phyloP scores from a whole-genome alignment of 2,888 invertebrate species.

The Napeogenes sylphis region DNA sequence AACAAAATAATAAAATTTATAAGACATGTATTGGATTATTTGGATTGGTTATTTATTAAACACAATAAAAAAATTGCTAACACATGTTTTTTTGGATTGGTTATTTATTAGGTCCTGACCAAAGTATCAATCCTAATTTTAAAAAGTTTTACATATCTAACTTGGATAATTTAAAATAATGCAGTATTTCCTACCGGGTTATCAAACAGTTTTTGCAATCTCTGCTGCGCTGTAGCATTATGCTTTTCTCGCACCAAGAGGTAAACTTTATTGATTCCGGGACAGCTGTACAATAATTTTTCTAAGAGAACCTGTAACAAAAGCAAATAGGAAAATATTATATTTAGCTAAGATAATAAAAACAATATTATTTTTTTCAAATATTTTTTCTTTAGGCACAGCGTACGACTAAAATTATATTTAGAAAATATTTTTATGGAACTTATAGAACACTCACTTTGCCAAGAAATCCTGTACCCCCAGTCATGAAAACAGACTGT shows the following conservation, averaged over 20 bases:
- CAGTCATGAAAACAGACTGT: constrained; percentile 45
- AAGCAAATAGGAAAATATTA: neutral
- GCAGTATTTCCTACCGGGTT: constrained; percentile 16
- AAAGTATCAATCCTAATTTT: too few relatives aligned
- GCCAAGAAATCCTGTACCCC: constrained; percentile 45
- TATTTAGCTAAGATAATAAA: neutral
- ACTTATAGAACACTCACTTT: constrained; percentile 33
- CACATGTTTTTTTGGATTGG: too few relatives aligned
- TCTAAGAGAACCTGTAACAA: constrained; percentile 36
- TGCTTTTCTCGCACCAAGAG: constrained; percentile 32
- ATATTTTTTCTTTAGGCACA: too few relatives aligned
- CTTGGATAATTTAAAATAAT: constrained; percentile 5
- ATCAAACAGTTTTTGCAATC: constrained; percentile 30
- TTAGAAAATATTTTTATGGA: too few relatives aligned
- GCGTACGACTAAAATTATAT: too few relatives aligned
- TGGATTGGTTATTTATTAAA: too few relatives aligned
- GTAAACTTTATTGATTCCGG: constrained; percentile 32
- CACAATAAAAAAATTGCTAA: too few relatives aligned
- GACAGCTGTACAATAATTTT: constrained; percentile 37
- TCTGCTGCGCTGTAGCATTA: constrained; percentile 23
- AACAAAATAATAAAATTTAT: neutral
- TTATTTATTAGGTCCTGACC: too few relatives aligned
- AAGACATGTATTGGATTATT: too few relatives aligned
- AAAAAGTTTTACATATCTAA: too few relatives aligned
- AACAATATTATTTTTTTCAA: too few relatives aligned